These are phyloP conservation scores for Oreochromis grahami DNA, from an alignment of 2,797 vertebrate species.

Conservation along the genomic window DNA sequence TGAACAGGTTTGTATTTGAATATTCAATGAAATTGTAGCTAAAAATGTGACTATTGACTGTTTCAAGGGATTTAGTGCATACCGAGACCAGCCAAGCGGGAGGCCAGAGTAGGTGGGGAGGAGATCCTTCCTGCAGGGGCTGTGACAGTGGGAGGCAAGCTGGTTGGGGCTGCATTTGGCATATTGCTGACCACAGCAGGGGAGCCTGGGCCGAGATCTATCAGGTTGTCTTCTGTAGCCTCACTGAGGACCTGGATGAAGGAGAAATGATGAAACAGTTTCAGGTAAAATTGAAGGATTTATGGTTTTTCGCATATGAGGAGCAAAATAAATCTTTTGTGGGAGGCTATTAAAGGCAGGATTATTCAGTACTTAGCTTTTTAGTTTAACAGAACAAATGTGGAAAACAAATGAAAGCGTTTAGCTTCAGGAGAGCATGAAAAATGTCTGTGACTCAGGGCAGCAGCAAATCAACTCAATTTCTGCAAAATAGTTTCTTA, in stretches of 20 bases:
- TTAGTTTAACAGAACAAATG: background rate
- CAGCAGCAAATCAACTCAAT: background rate
- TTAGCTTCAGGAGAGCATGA: conserved; percentile 45
- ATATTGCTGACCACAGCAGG: conserved; percentile 97
- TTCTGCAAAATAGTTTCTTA: conserved; percentile 45
- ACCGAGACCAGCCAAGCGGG: conserved; percentile 95
- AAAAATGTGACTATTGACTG: background rate
- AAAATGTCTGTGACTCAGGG: conserved; percentile 14
- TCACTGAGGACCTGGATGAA: conserved; percentile 86
- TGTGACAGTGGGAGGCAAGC: conserved; percentile 52
- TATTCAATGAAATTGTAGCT: background rate
- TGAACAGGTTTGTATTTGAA: background rate
- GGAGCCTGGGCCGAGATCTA: conserved; percentile 95
- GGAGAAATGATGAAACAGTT: conserved; percentile 4
- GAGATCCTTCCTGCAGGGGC: conserved; percentile 59
- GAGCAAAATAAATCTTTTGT: conserved; percentile 6
- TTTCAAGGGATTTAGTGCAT: conserved; percentile 18
- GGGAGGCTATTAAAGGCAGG: background rate
- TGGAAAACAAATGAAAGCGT: background rate
- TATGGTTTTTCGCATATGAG: background rate
- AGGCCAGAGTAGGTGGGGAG: conserved; percentile 81
- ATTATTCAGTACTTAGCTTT: background rate
- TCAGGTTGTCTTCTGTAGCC: conserved; percentile 95
- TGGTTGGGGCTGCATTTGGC: conserved; percentile 74
- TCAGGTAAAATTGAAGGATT: background rate